phyloP scores from a whole-genome alignment of 1,140 invertebrate genomes.

The Monomorium pharaonis region DNA sequence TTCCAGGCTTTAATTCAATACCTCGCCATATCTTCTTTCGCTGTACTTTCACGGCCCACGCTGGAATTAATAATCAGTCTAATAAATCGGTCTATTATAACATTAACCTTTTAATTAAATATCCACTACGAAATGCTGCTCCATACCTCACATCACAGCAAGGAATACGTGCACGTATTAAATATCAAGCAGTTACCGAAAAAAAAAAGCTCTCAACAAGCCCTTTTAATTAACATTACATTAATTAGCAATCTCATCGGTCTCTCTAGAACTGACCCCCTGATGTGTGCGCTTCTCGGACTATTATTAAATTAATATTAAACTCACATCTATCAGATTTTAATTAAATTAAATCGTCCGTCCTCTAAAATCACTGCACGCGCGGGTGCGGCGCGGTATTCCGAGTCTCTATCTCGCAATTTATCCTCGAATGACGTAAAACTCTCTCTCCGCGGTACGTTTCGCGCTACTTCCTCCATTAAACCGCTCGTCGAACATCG shows the following conservation, averaged over 20 bases:
- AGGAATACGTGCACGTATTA: neutral
- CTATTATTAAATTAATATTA: neutral
- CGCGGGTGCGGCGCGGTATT: neutral
- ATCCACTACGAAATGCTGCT: neutral
- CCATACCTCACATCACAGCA: neutral
- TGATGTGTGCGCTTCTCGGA: neutral
- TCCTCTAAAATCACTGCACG: neutral
- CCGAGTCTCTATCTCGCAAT: neutral
- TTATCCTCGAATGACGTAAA: neutral
- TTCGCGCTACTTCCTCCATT: neutral
- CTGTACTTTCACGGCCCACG: neutral
- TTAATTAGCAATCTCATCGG: neutral
- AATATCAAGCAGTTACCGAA: neutral
- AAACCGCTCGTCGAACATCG: neutral
- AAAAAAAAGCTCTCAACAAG: neutral
- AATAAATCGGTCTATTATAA: neutral
- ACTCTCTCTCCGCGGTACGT: neutral
- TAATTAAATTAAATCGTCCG: slow-evolving; percentile 5
- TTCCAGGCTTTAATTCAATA: slow-evolving; percentile 1
- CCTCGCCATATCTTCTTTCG: neutral
- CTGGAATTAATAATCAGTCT: neutral
- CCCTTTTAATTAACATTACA: slow-evolving; percentile 1
- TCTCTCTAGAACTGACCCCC: neutral
- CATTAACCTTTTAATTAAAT: slow-evolving; percentile 9
- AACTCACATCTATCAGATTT: slow-evolving; percentile 6